Conservation (phyloP, 2,888 invertebrate species). For the Proisotoma minuta region DNA sequence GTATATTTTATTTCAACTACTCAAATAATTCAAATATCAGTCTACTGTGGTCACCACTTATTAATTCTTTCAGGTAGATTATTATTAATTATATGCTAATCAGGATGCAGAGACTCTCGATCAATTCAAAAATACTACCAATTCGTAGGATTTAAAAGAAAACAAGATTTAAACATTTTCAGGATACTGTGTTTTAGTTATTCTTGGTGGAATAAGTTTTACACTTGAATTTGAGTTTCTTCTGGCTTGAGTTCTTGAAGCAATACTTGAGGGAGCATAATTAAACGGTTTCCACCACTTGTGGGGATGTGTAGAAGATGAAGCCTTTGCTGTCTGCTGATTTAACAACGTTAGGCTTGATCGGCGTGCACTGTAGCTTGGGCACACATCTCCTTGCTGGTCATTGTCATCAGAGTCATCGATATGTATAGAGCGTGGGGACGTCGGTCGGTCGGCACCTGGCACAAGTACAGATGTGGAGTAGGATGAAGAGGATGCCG, state of each 20-base stretch:
- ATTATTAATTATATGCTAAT: too few species aligned
- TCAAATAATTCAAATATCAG: too few species aligned
- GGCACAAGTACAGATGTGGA: slow-evolving; percentile 23
- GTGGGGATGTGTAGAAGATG: slow-evolving; percentile 30
- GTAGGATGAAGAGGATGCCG: slow-evolving; percentile 29
- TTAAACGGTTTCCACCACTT: slow-evolving; percentile 47
- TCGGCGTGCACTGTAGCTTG: slow-evolving; percentile 33
- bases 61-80: too few species aligned
- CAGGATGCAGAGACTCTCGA: too few species aligned
- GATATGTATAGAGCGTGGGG: neutral
- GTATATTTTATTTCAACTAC: too few species aligned
- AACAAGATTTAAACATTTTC: slow-evolving; percentile 42
- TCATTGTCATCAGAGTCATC: slow-evolving; percentile 9
- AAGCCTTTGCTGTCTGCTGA: slow-evolving; percentile 8
- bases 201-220: slow-evolving; percentile 36
- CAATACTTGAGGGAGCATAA: slow-evolving; percentile 34
- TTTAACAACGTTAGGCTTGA: slow-evolving; percentile 42
- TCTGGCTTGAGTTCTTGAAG: slow-evolving; percentile 17
- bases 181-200: slow-evolving; percentile 43
- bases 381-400: slow-evolving; percentile 29
- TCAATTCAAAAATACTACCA: too few species aligned
- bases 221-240: slow-evolving; percentile 32
- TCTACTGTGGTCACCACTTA: too few species aligned
- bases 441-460: neutral
- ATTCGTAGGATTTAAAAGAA: too few species aligned